Evolutionary conservation across 2,797 vertebrate species (phyloP), one percentile per base, ranked within the genome.

Genomic region (Oceanodroma leucorhoa): DNA sequence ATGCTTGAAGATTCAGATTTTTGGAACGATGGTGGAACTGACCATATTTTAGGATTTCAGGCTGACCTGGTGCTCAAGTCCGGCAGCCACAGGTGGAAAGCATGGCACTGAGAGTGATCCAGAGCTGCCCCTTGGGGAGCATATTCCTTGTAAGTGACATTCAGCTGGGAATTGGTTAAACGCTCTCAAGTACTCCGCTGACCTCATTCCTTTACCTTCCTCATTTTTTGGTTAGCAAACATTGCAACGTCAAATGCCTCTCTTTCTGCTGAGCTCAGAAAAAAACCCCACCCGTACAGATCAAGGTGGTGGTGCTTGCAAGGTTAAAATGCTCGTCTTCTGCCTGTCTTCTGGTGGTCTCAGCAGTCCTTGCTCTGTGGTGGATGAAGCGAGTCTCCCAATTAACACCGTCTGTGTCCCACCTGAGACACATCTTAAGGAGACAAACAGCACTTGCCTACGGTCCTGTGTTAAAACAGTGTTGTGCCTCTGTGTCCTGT

Each of bases 171-270:
- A 64, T 43, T 45, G 64, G 83, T 95, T 90, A 94, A 91, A 81
- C 11, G 17, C 19, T 69, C 41, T 72, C 18, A 82, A 86, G 36
- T 62, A n/a, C 70, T 34, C 46, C 88, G 64, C 58, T 91, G 87
- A 84, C 90, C 83, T 94, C 69, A 8, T 92, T 93, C 45, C 62
- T 84, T 76, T 60, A 83, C 73, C 91, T 94, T 95, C 83, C 83
- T 93, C 70, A 23, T 66, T 94, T 92, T 83, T 51, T 13, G 75
- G 83, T 51, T 83, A 91, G 71, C 88, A 93, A 66, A 76, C 66
- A 32, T 94, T 95, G 80, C 77, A 46, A 96, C 85, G 79, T 82
- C 73, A 77, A 84, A 89, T 4, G 29, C 80, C 94, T 72, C 79
- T 76, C 51, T 88, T 95, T 90, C 77, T 93, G 83, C 83, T 89